Evolutionary conservation across 2,113 vertebrate genomes (phyloP).

Genomic region (Strigops habroptila): DNA sequence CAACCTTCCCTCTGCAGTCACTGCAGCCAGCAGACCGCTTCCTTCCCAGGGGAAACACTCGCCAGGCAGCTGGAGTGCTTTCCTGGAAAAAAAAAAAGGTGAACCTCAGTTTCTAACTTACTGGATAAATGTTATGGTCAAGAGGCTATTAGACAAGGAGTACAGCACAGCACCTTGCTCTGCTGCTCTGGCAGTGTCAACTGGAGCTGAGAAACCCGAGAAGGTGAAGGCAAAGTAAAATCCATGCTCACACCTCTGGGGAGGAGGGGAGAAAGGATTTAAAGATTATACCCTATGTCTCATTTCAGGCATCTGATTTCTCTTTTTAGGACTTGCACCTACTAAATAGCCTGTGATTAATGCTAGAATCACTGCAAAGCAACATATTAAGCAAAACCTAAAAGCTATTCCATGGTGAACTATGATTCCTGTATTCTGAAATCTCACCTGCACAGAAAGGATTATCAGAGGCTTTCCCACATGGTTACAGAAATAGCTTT

Average conservation of each 20-base stretch:
- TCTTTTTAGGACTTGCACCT: not conserved
- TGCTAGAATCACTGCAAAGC: not conserved
- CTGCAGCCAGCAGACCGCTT: not conserved
- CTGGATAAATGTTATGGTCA: not conserved
- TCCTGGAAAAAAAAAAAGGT: not conserved
- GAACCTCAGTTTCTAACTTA: not conserved
- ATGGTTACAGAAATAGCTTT: not conserved
- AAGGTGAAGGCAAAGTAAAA: not conserved
- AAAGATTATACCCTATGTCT: not conserved
- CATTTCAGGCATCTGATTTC: not conserved
- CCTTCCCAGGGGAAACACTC: not conserved
- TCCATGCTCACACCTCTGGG: not conserved
- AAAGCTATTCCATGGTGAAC: not conserved
- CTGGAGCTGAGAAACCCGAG: accelerated
- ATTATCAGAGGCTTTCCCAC: not conserved
- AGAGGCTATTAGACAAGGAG: not conserved
- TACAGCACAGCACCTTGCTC: accelerated
- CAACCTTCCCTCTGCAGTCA: accelerated
- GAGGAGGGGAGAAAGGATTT: not conserved
- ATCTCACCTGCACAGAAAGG: not conserved
- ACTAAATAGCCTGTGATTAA: not conserved
- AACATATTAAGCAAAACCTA: not conserved
- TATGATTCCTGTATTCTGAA: not conserved
- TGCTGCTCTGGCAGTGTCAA: not conserved
- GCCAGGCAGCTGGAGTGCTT: not conserved